Evolutionary conservation across 2,888 invertebrate species (phyloP), one percentile per base, ranked within the genome.

Genomic region (Lasioglossum pauxillum): DNA sequence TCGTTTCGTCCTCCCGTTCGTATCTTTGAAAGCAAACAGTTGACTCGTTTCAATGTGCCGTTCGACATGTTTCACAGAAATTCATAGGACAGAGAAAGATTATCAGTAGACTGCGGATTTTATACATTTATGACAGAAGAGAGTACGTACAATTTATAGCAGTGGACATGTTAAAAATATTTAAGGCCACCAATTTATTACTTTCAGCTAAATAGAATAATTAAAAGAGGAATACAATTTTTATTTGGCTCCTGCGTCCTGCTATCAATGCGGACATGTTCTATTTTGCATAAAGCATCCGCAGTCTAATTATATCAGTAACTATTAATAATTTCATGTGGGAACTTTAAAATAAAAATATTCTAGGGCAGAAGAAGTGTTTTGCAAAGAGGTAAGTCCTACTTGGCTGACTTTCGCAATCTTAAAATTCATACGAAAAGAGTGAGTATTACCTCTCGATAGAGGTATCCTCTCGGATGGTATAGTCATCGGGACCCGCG

Each of bases 1-100:
- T 92, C 64, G 92, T 93, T 89, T 95, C 94, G 75, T 95, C 94
- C 80, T 92, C 94, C 80, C 92, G 92, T 84, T 95, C 95, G 90
- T 95, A 95, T 91, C 95, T 95, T 79, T 1, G 75, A 14, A 38
- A 74, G 23, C 5, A 71, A 83, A 14, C 8, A 71, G 38, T 23
- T n/a, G 12, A n/a, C n/a, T 41, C 41, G 23, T 41, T n/a, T 71
- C n/a, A 71, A 71, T 38, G 31, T 31, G 8, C 23, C 10, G 19
- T 35, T 35, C 16, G 19, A 23, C 23, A 38, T 19, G 35, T 38
- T 69, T 38, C 1, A 69, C 10, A 38, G 3, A 38, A 4, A 12
- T 23, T 4, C 23, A 69, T 10, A 23, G 19, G 7, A 23, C 35
- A 23, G 57, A 10, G 4, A n/a, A 12, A 57, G n/a, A 4, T 57